Evolutionary conservation across 2,113 vertebrate species (phyloP).

Genomic region (Ariopsis seemanni): DNA sequence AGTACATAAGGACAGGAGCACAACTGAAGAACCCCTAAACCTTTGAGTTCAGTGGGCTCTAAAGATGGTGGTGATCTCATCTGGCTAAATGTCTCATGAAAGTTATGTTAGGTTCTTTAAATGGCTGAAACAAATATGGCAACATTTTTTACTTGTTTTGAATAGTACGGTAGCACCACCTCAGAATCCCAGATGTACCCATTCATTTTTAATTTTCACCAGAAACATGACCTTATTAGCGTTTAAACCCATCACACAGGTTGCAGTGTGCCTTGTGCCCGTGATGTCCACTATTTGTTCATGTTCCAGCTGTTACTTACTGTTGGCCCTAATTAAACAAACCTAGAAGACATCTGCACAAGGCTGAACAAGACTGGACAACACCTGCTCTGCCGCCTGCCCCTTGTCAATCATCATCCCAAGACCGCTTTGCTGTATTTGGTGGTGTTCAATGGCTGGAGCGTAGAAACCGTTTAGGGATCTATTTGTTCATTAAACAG

Average conservation of each 20-base stretch:
- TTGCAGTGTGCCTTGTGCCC: neutral
- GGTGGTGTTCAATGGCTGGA: neutral
- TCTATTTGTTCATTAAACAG: slow-evolving; percentile 29
- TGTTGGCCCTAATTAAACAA: slow-evolving; percentile 39
- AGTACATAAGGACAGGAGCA: neutral
- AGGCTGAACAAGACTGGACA: slow-evolving; percentile 1
- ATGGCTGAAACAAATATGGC: neutral
- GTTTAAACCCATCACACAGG: neutral
- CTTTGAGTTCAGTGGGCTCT: neutral
- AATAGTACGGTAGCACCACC: neutral
- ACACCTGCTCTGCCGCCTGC: slow-evolving; percentile 3
- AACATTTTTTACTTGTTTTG: neutral
- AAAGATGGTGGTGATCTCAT: neutral
- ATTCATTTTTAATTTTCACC: neutral
- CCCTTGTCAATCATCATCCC: slow-evolving; percentile 22
- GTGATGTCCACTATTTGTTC: slow-evolving; percentile 7
- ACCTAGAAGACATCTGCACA: slow-evolving; percentile 36
- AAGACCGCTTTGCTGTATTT: neutral
- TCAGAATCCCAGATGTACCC: neutral
- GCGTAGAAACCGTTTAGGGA: slow-evolving; percentile 1
- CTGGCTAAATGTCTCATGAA: neutral
- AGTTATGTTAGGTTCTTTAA: neutral
- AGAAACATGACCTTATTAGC: neutral
- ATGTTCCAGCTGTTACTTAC: slow-evolving; percentile 41
- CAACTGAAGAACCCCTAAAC: neutral